A percentile compares a stretch with the other conserved stretches of the same genome.
Conservation (phyloP, 2,888 invertebrate genomes). For the Azorinus chamasolen region DNA sequence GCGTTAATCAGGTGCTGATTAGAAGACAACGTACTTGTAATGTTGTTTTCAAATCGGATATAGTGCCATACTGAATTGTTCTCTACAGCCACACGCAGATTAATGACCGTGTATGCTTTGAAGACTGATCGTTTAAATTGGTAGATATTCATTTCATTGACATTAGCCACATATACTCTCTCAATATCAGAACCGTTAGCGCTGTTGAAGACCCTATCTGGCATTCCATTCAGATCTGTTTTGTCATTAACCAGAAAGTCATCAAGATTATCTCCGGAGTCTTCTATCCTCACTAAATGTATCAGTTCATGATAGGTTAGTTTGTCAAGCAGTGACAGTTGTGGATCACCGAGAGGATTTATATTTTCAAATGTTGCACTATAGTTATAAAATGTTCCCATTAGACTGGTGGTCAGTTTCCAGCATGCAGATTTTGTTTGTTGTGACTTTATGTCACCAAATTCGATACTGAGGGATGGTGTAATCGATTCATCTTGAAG, state of each 20-base stretch:
- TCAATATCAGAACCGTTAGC: constrained; percentile 42
- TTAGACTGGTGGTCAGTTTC: constrained; percentile 68
- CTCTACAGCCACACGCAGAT: too few relatives aligned
- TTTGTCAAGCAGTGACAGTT: constrained; percentile 69
- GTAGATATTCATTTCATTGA: neutral
- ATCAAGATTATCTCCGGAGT: constrained; percentile 18
- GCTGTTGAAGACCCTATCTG: constrained; percentile 65
- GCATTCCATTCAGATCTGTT: constrained; percentile 54
- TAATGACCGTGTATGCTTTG: neutral
- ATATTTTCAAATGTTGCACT: constrained; percentile 45
- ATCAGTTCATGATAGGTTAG: constrained; percentile 68
- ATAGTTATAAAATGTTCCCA: constrained; percentile 72
- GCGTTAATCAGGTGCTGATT: neutral
- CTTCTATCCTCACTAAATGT: constrained; percentile 59
- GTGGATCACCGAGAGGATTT: constrained; percentile 74
- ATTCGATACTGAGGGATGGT: constrained; percentile 2
- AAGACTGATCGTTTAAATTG: neutral
- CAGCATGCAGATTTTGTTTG: constrained; percentile 57
- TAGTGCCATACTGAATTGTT: constrained; percentile 39
- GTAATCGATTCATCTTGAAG: constrained; percentile 53
- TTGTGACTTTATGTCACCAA: too few relatives aligned
- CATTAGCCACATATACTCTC: constrained; percentile 19
- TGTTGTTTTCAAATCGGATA: constrained; percentile 42
- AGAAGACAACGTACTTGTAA: constrained; percentile 13
- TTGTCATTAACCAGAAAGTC: constrained; percentile 72